These are phyloP conservation scores for Papilio demoleus DNA, from an alignment of 2,888 invertebrate genomes.

Conservation along the genomic window DNA sequence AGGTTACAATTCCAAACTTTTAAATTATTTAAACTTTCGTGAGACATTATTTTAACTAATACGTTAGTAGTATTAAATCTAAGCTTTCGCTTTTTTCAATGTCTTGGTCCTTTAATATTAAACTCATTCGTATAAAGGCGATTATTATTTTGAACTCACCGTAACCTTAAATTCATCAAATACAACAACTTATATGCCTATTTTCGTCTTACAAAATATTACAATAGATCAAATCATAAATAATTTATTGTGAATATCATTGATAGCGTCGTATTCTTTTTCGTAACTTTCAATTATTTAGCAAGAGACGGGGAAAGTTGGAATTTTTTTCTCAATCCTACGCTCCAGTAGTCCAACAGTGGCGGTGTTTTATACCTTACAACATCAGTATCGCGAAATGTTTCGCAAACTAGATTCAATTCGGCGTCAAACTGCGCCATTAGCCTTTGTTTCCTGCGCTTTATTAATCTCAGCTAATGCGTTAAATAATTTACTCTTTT, in stretches of 20 bases:
- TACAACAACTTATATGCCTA: neutral
- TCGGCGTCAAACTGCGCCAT: slow-evolving; percentile 48
- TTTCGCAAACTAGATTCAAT: slow-evolving; percentile 65
- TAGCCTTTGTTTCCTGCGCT: slow-evolving; percentile 44
- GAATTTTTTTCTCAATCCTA: slow-evolving; percentile 77
- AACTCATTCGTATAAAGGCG: too few species aligned
- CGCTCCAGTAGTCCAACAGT: slow-evolving; percentile 76
- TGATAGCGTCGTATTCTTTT: slow-evolving; percentile 49
- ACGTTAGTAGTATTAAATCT: too few species aligned
- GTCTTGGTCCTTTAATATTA: too few species aligned
- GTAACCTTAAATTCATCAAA: too few species aligned
- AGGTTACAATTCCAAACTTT: too few species aligned
- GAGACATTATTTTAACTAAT: too few species aligned
- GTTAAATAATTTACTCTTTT: neutral
- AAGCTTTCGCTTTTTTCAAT: too few species aligned
- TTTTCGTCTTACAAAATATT: slow-evolving; percentile 3
- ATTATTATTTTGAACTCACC: too few species aligned
- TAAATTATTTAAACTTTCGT: too few species aligned
- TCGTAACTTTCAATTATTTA: slow-evolving; percentile 72
- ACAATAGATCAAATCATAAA: slow-evolving; percentile 11
- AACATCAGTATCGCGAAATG: slow-evolving; percentile 63
- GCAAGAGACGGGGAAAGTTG: slow-evolving; percentile 72
- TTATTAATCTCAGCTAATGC: slow-evolving; percentile 40
- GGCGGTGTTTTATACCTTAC: slow-evolving; percentile 70
- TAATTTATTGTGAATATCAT: slow-evolving; percentile 22